These are phyloP conservation scores for Lateolabrax maculatus DNA, from an alignment of 2,797 vertebrate genomes.

Conservation along the genomic window DNA sequence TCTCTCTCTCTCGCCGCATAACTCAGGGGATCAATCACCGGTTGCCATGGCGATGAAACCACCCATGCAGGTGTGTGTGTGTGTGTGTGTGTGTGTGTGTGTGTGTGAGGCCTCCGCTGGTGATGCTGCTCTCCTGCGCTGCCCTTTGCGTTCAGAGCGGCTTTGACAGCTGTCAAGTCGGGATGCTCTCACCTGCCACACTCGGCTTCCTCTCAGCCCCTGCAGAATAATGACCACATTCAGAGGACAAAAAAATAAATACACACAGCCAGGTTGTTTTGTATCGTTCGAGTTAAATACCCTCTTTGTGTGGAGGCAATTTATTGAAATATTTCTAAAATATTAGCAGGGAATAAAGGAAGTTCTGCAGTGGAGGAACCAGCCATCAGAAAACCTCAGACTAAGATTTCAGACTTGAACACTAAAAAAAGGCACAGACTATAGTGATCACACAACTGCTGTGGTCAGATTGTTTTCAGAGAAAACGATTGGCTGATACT, in stretches of 20 bases:
- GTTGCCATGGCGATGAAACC: conserved; percentile 82
- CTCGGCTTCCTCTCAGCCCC: conserved; percentile 66
- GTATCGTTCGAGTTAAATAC: conserved; percentile 50
- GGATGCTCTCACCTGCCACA: conserved; percentile 76
- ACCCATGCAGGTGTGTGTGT: conserved; percentile 69
- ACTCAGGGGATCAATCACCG: conserved; percentile 81
- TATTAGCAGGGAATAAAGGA: conserved; percentile 17
- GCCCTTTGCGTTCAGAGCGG: conserved; percentile 54
- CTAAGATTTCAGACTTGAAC: no score
- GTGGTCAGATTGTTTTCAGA: conserved; percentile 10
- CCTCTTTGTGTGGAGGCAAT: conserved; percentile 31
- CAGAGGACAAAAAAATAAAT: conserved; percentile 14
- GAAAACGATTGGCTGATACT: conserved; percentile 21
- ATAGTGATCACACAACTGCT: conserved; percentile 8
- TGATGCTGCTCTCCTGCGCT: conserved; percentile 46
- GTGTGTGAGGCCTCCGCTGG: conserved; percentile 45
- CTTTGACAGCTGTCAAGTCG: conserved; percentile 77
- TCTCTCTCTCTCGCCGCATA: conserved; percentile 69
- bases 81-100: conserved; percentile 16
- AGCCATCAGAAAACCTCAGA: conserved; percentile 27
- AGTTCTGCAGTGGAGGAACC: background rate
- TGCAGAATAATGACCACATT: conserved; percentile 72
- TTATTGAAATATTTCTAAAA: conserved; percentile 57
- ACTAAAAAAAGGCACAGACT: background rate
- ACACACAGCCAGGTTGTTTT: conserved; percentile 60